Evolutionary conservation across 2,888 invertebrate species (phyloP).

Genomic region (Nebria brevicollis): DNA sequence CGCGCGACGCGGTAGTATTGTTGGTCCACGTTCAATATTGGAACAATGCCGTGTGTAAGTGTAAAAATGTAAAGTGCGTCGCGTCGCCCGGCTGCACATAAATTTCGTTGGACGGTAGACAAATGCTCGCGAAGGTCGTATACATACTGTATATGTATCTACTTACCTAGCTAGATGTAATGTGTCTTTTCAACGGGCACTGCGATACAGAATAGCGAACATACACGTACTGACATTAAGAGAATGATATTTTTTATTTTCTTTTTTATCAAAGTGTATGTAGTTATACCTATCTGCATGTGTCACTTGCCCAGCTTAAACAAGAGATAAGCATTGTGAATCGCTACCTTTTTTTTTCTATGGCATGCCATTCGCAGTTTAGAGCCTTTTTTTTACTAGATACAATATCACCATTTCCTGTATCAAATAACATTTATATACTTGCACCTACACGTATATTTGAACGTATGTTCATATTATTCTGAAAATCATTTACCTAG

Average conservation of each 20-base stretch:
- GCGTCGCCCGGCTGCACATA: not conserved
- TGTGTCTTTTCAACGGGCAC: slow-evolving; percentile 20
- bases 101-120: not conserved
- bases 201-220: slow-evolving; percentile 26
- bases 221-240: slow-evolving; percentile 35
- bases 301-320: slow-evolving; percentile 23
- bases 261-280: slow-evolving; percentile 26
- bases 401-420: not conserved
- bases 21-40: not conserved
- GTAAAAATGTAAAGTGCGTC: slow-evolving; percentile 3
- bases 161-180: not conserved
- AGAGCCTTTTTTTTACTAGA: not conserved
- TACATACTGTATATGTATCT: not conserved
- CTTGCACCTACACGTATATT: too few species aligned
- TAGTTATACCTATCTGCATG: slow-evolving; percentile 17
- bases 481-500: too few species aligned
- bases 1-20: not conserved
- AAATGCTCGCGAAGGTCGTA: not conserved
- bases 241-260: slow-evolving; percentile 23
- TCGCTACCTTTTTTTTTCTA: not conserved
- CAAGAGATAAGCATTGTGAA: slow-evolving; percentile 26
- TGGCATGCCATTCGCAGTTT: not conserved
- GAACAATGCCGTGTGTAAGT: not conserved
- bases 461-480: too few species aligned
- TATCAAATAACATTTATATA: not conserved